Percentiles rank a stretch among this genome's conserved stretches.
Conservation (phyloP, 2,797 vertebrate species). For the Cryptoprocta ferox region DNA sequence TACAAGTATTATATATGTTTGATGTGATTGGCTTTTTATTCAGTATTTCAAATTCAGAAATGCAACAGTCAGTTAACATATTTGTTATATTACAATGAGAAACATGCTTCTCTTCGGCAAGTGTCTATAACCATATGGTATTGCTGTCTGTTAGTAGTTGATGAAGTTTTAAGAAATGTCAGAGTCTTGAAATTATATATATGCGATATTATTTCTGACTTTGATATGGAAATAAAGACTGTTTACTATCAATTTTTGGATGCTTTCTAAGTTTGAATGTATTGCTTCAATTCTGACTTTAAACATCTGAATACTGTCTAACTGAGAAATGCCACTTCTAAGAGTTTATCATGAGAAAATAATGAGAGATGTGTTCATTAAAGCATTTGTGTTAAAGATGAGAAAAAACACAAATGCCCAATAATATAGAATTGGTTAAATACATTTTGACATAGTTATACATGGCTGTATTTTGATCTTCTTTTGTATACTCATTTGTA, state of each 20-base stretch:
- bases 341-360: constrained; percentile 27
- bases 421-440: background rate
- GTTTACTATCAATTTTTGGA: background rate
- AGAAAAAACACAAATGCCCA: background rate
- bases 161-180: constrained; percentile 39
- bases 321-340: background rate
- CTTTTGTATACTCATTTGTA: background rate
- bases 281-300: constrained; percentile 40
- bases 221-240: constrained; percentile 48
- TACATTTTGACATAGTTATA: background rate
- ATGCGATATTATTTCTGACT: constrained; percentile 31
- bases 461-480: background rate
- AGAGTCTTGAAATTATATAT: constrained; percentile 12
- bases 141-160: constrained; percentile 10
- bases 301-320: background rate
- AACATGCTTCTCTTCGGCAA: background rate
- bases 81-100: constrained; percentile 32
- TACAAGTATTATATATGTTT: background rate
- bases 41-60: constrained; percentile 47
- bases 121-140: background rate
- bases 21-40: constrained; percentile 20
- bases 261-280: constrained; percentile 20
- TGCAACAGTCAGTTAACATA: background rate
- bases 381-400: background rate
- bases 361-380: background rate